Evolutionary conservation across 92 coral and sea anemone genomes (phyloP).

Genomic region (Chrysogorgia sp.): DNA sequence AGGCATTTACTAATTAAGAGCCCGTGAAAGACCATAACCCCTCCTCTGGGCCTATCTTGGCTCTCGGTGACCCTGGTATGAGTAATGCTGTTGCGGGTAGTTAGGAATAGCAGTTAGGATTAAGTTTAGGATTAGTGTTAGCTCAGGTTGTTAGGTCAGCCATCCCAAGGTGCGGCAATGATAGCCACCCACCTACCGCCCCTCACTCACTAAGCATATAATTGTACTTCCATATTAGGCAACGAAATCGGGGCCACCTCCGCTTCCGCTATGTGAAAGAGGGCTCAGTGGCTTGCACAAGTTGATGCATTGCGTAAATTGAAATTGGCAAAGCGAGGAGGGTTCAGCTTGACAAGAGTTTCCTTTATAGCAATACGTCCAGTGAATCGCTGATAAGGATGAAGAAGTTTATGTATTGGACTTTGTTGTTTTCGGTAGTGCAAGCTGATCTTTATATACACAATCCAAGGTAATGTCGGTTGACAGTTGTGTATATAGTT

Average conservation of each 20-base stretch:
- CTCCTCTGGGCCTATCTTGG: too few species aligned
- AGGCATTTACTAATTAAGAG: too few species aligned
- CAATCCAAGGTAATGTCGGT: slow-evolving; percentile 80
- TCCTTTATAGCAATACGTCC: too few species aligned
- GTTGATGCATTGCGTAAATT: not conserved
- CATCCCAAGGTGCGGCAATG: too few species aligned
- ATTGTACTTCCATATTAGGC: not conserved
- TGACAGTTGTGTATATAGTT: not conserved
- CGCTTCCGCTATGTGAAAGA: not conserved
- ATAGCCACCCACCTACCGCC: too few species aligned
- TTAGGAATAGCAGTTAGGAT: too few species aligned
- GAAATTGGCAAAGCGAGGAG: not conserved
- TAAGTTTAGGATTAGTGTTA: too few species aligned
- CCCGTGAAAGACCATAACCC: too few species aligned
- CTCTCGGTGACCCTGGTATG: too few species aligned
- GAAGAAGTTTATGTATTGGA: slow-evolving; percentile 40
- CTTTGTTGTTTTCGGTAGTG: slow-evolving; percentile 48
- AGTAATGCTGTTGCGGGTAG: too few species aligned
- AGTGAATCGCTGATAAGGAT: slow-evolving; percentile 40
- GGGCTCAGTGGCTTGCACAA: not conserved
- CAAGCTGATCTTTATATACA: slow-evolving; percentile 83
- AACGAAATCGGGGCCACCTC: not conserved
- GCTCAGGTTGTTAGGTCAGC: too few species aligned
- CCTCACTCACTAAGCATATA: too few species aligned
- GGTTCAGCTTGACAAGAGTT: not conserved